Evolutionary conservation across 2,797 vertebrate species (phyloP), one percentile per base, ranked within the genome.

Genomic region (Rhadinocentrus ornatus): DNA sequence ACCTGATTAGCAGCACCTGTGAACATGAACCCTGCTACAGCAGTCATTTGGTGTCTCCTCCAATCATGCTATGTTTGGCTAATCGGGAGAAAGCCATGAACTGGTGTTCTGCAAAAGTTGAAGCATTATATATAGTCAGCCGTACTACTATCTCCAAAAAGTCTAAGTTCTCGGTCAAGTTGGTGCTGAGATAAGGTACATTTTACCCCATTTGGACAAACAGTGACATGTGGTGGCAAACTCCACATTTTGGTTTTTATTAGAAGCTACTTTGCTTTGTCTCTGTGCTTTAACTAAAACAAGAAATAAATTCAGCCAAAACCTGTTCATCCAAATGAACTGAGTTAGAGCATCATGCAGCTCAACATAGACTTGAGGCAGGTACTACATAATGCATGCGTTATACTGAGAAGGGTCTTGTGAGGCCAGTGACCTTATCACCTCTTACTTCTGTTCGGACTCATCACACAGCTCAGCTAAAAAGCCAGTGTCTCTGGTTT

Each of bases 401-500:
- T 53, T 60, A n/a, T 32, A 16, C 50, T 54, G 52, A 54, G 3
- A 24, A 65, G 50, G 56, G 55, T 22, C 53, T 52, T 9, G 58
- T 0, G 2, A 69, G 37, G 34, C 20, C 29, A 6, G 20, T 66
- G 62, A 69, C 20, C 24, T 58, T 61, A 55, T 44, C 7, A 16
- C 11, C n/a, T n/a, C 63, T 56, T 8, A 46, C 68, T 61, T 48
- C 41, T 54, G 35, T 60, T 29, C n/a, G 24, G 4, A 16, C 16
- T 35, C 37, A 24, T 71, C 26, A 61, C 31, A 46, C 52, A 39
- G 29, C 15, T 54, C 22, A 32, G 44, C 35, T 66, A 50, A 71
- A 44, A 67, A 69, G 61, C 57, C 54, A 48, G 56, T 31, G 22
- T 62, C 65, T 75, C 53, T 68, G 60, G 39, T 77, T 71, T 32